Evolutionary conservation across 2,797 vertebrate species (phyloP).

Genomic region (Paguma larvata): DNA sequence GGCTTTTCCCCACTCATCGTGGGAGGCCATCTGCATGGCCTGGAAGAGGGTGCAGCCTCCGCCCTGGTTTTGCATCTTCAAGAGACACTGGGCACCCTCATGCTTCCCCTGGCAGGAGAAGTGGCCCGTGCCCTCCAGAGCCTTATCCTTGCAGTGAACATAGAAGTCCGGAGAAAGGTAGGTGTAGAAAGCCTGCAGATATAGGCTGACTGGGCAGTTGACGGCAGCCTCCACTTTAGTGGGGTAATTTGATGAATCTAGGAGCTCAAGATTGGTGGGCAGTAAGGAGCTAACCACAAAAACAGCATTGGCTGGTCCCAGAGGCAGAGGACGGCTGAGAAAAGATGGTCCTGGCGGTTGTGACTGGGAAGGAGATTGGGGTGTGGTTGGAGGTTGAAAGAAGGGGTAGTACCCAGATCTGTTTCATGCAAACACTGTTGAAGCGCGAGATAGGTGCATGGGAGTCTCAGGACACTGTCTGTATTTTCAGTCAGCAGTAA

Average conservation of each 20-base stretch:
- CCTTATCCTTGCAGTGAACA: background rate
- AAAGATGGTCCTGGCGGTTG: background rate
- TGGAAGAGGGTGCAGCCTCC: background rate
- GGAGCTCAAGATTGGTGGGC: background rate
- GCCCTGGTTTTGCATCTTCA: background rate
- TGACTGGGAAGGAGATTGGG: background rate
- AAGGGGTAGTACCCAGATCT: background rate
- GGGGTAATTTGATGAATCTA: background rate
- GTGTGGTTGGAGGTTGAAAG: background rate
- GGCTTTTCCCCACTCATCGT: background rate
- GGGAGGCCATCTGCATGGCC: background rate
- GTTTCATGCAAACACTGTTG: background rate
- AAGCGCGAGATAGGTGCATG: background rate
- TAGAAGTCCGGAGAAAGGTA: background rate
- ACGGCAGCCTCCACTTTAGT: background rate
- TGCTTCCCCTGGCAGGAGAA: background rate
- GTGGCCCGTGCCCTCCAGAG: background rate
- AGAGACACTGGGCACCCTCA: background rate
- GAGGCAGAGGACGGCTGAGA: background rate
- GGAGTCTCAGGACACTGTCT: background rate
- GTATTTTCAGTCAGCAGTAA: conserved; percentile 33
- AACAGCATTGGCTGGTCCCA: background rate
- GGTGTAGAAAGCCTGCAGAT: background rate
- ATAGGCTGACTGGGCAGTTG: background rate
- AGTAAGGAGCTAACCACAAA: background rate